phyloP scores from a whole-genome alignment of 35 echinoderm and acorn worm species.

The Heliocidaris erythrogramma region DNA sequence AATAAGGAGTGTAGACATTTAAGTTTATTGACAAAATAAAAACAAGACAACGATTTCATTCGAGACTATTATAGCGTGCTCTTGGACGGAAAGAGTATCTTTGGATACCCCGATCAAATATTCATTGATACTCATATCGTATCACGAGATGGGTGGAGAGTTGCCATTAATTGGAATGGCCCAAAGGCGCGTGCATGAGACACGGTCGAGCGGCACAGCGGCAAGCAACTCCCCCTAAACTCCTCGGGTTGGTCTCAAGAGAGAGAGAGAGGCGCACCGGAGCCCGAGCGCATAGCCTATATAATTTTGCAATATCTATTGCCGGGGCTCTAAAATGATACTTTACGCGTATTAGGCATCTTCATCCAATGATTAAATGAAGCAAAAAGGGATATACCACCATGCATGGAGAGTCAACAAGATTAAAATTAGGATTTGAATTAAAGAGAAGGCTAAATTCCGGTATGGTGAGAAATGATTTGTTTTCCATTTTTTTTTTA shows the following conservation, averaged over 20 bases:
- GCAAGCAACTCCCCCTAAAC: conserved; percentile 6
- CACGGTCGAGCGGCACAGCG: background rate
- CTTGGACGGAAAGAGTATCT: too few relatives aligned
- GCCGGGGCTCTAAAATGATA: background rate
- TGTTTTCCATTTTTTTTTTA: too few relatives aligned
- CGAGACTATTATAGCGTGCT: too few relatives aligned
- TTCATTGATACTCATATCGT: background rate
- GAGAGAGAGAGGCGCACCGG: background rate
- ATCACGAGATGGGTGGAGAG: background rate
- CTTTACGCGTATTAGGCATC: background rate
- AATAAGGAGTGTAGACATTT: too few relatives aligned
- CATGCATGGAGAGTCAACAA: background rate
- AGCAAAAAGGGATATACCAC: background rate
- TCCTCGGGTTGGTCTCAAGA: background rate
- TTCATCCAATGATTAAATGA: background rate
- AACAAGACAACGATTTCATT: too few relatives aligned
- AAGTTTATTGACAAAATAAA: too few relatives aligned
- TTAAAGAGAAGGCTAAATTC: background rate
- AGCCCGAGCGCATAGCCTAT: background rate
- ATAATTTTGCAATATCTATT: background rate
- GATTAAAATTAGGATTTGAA: background rate
- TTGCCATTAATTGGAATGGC: conserved; percentile 2
- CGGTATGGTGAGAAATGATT: too few relatives aligned
- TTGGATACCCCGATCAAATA: background rate
- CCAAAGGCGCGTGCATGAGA: background rate